A percentile compares a stretch with the other conserved stretches of the same genome.
Evolutionary conservation across 2,797 vertebrate species (phyloP).

Genomic region (Yasuhikotakia modesta): DNA sequence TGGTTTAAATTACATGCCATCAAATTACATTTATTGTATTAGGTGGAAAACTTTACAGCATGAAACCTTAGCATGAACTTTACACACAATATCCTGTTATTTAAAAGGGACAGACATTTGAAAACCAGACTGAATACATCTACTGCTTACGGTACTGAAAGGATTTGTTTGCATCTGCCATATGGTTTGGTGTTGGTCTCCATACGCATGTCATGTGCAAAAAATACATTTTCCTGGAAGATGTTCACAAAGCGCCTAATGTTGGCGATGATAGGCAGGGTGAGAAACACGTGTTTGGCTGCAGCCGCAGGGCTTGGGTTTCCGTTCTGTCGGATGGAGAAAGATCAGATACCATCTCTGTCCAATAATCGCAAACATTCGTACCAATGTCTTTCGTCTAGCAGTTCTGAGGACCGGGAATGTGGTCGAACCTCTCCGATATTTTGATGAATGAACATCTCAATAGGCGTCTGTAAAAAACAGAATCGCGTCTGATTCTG

Average conservation of each 20-base stretch:
- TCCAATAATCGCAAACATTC: conserved; percentile 9
- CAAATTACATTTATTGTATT: too few relatives aligned
- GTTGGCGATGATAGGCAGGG: conserved; percentile 11
- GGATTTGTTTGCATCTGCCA: conserved; percentile 11
- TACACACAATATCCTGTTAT: not conserved
- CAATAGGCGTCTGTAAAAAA: not conserved
- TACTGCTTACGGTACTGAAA: not conserved
- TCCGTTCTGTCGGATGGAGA: not conserved
- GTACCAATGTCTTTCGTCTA: not conserved
- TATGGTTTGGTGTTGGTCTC: conserved; percentile 12
- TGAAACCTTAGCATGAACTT: conserved; percentile 1
- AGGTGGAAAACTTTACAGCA: not conserved
- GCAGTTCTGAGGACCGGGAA: not conserved
- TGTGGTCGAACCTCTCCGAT: not conserved
- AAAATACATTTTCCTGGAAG: conserved; percentile 23
- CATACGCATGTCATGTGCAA: conserved; percentile 3
- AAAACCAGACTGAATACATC: not conserved
- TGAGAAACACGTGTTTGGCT: conserved; percentile 29
- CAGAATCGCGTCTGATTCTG: not conserved
- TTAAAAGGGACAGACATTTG: not conserved
- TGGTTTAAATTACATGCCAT: too few relatives aligned
- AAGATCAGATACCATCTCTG: not conserved
- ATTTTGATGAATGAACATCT: conserved; percentile 25
- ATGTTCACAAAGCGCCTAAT: conserved; percentile 9
- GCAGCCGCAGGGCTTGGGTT: not conserved